These are phyloP conservation scores for Puffinus mauretanicus DNA, from an alignment of 2,113 vertebrate genomes.

Conservation along the genomic window DNA sequence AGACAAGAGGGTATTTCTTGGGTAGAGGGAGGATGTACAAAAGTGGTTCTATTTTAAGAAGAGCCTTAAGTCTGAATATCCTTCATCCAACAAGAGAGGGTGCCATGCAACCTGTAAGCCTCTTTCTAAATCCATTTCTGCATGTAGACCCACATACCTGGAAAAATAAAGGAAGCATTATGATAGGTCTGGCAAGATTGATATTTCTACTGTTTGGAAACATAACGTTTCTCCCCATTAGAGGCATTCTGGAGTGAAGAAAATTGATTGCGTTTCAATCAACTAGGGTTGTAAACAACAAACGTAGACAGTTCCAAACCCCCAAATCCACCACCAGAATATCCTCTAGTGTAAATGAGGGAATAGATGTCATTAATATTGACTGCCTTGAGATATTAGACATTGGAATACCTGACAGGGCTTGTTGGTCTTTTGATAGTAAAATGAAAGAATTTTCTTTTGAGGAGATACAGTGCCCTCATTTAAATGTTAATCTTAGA, in stretches of 20 bases:
- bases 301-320: neutral
- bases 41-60: neutral
- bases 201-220: neutral
- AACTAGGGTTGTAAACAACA: neutral
- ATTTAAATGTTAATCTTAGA: neutral
- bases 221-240: neutral
- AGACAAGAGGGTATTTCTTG: neutral
- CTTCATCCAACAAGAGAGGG: neutral
- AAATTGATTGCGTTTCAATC: neutral
- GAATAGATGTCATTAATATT: neutral
- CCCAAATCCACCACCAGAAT: neutral
- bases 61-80: neutral
- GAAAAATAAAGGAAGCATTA: neutral
- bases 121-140: neutral
- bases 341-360: neutral
- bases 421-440: neutral
- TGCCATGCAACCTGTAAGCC: neutral
- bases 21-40: neutral
- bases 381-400: neutral
- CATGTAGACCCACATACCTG: neutral
- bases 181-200: neutral
- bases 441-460: neutral
- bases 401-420: neutral
- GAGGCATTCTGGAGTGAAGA: neutral
- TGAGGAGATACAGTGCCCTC: neutral